Percentiles rank a stretch among this genome's conserved stretches.
phyloP scores from a whole-genome alignment of 2,888 invertebrate species.

The Dynastes tityus region DNA sequence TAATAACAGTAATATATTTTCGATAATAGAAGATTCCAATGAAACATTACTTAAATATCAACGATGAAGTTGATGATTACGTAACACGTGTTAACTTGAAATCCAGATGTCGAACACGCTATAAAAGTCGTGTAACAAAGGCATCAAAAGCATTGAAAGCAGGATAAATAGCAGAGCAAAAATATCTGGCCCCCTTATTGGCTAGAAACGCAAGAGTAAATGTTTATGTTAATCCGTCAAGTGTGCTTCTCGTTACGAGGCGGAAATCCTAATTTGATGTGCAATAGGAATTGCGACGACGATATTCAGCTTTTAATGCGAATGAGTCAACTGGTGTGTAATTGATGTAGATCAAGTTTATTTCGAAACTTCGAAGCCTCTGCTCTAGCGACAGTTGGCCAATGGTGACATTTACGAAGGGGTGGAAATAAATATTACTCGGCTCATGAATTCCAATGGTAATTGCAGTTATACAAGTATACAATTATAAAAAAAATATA shows the following conservation, averaged over 20 bases:
- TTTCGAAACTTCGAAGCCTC: conserved; percentile 18
- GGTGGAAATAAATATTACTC: conserved; percentile 33
- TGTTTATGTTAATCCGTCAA: conserved; percentile 43
- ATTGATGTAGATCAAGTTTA: conserved; percentile 46
- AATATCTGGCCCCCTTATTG: conserved; percentile 37
- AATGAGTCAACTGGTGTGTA: conserved; percentile 45
- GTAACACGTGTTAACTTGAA: conserved; percentile 27
- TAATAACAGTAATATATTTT: too few relatives aligned
- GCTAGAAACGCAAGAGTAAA: conserved; percentile 29
- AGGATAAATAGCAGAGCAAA: conserved; percentile 21
- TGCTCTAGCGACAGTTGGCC: conserved; percentile 23
- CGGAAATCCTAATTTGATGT: conserved; percentile 46
- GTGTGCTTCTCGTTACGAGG: conserved; percentile 35
- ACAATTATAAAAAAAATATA: too few relatives aligned
- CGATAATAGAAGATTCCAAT: background rate
- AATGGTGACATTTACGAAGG: conserved; percentile 18
- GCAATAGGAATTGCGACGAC: conserved; percentile 39
- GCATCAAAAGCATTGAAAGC: conserved; percentile 13
- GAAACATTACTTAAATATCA: background rate
- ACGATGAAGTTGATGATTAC: background rate
- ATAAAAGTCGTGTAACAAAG: conserved; percentile 15
- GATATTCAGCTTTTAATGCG: conserved; percentile 39
- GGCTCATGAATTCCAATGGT: conserved; percentile 24
- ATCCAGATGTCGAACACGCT: conserved; percentile 28
- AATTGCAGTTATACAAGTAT: background rate